Percentiles rank a stretch among this genome's conserved stretches.
phyloP scores from a whole-genome alignment of 2,888 invertebrate genomes.

The Dicranocentrus wangi region DNA sequence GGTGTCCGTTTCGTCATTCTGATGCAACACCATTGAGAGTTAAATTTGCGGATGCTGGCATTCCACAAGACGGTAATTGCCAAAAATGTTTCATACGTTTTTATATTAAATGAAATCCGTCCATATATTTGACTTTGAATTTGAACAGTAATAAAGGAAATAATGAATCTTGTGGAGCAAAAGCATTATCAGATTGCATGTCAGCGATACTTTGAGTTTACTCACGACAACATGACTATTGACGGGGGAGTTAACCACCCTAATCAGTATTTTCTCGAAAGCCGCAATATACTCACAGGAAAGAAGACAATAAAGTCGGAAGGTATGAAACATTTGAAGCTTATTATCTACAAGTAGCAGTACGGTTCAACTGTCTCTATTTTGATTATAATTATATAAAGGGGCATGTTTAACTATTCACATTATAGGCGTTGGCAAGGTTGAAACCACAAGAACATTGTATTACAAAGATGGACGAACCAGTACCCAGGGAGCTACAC shows the following conservation, averaged over 20 bases:
- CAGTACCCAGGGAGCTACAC: not conserved
- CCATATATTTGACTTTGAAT: not conserved
- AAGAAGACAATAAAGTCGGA: conserved; percentile 63
- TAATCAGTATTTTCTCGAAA: conserved; percentile 90
- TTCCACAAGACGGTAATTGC: conserved; percentile 78
- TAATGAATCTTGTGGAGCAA: conserved; percentile 82
- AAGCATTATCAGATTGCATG: conserved; percentile 93
- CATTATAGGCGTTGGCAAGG: conserved; percentile 18
- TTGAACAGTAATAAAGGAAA: conserved; percentile 80
- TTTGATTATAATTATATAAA: no score
- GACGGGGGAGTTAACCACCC: conserved; percentile 88
- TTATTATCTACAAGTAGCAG: no score
- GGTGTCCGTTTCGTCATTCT: conserved; percentile 92
- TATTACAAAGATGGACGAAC: conserved; percentile 25
- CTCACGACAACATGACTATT: conserved; percentile 79
- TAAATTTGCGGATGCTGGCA: conserved; percentile 82
- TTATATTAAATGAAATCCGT: not conserved
- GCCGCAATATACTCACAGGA: conserved; percentile 77
- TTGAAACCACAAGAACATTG: conserved; percentile 8
- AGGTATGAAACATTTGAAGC: no score
- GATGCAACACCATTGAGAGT: conserved; percentile 83
- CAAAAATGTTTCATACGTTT: not conserved
- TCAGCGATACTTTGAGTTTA: conserved; percentile 87
- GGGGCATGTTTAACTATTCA: not conserved
- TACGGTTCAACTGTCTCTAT: not conserved